Percentiles rank a stretch among this genome's conserved stretches.
These are phyloP conservation scores for Ptychoptera contaminata DNA, from an alignment of 2,888 invertebrate species.

Conservation along the genomic window DNA sequence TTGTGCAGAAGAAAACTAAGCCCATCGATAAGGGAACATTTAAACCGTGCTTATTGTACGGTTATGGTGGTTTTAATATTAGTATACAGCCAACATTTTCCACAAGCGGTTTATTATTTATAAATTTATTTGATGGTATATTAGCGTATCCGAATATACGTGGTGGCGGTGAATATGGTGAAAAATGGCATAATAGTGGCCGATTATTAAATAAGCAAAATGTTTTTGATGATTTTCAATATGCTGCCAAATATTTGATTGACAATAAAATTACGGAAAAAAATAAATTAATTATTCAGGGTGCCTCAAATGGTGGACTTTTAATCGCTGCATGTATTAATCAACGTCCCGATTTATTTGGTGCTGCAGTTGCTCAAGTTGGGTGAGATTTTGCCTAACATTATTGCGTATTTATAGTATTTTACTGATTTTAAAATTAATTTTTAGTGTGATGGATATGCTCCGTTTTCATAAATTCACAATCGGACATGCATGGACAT, in stretches of 20 bases:
- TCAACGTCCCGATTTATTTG: slow-evolving; percentile 89
- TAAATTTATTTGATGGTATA: slow-evolving; percentile 77
- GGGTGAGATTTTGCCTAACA: slow-evolving; percentile 50
- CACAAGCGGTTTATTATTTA: slow-evolving; percentile 70
- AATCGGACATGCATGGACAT: slow-evolving; percentile 90
- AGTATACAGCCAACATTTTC: slow-evolving; percentile 83
- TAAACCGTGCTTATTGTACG: slow-evolving; percentile 80
- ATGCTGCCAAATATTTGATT: slow-evolving; percentile 79
- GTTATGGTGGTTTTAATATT: slow-evolving; percentile 95
- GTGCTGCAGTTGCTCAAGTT: slow-evolving; percentile 84
- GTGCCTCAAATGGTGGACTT: slow-evolving; percentile 94
- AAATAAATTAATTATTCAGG: slow-evolving; percentile 69
- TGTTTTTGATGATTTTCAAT: slow-evolving; percentile 91
- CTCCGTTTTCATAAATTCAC: slow-evolving; percentile 95
- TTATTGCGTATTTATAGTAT: neutral
- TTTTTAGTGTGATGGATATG: slow-evolving; percentile 86
- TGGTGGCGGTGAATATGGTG: slow-evolving; percentile 96
- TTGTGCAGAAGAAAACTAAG: slow-evolving; percentile 52
- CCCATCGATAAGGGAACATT: slow-evolving; percentile 32
- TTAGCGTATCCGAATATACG: slow-evolving; percentile 87
- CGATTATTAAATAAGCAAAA: slow-evolving; percentile 88
- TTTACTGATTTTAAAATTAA: neutral
- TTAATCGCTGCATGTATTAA: slow-evolving; percentile 90
- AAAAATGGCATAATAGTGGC: slow-evolving; percentile 92
- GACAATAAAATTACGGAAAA: slow-evolving; percentile 61